Evolutionary conservation across 1,140 invertebrate species (phyloP).

Genomic region (Aphelenchoides besseyi): DNA sequence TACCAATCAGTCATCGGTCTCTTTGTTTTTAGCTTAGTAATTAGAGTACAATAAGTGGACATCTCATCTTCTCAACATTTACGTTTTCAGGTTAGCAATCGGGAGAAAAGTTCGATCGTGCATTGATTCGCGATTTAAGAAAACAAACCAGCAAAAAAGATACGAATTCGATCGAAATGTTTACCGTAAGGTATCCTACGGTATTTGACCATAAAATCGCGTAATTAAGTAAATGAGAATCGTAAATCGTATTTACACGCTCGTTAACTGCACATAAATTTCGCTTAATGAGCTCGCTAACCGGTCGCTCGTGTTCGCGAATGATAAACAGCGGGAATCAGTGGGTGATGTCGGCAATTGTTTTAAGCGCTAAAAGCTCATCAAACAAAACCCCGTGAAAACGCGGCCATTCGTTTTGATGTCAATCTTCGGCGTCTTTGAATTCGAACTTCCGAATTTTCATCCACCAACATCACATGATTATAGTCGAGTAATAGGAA

Average conservation of each 20-base stretch:
- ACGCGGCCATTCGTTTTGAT: background rate
- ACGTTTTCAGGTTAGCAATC: background rate
- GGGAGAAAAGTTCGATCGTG: background rate
- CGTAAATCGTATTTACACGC: background rate
- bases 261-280: background rate
- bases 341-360: background rate
- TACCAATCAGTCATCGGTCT: background rate
- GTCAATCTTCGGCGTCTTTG: background rate
- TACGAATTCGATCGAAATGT: background rate
- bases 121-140: background rate
- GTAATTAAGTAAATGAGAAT: background rate
- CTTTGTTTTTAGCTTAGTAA: background rate
- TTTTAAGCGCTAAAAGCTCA: background rate
- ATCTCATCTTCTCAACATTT: background rate
- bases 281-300: background rate
- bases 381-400: background rate
- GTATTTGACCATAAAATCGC: background rate
- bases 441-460: constrained; percentile 1
- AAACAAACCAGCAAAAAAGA: background rate
- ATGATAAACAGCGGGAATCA: background rate
- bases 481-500: background rate
- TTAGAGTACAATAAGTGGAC: background rate
- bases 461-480: background rate
- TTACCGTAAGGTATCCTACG: background rate
- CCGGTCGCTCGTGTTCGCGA: background rate